Percentiles rank a stretch among this genome's conserved stretches.
phyloP scores from a whole-genome alignment of 2,113 vertebrate species.

The Misgurnus mizolepis region DNA sequence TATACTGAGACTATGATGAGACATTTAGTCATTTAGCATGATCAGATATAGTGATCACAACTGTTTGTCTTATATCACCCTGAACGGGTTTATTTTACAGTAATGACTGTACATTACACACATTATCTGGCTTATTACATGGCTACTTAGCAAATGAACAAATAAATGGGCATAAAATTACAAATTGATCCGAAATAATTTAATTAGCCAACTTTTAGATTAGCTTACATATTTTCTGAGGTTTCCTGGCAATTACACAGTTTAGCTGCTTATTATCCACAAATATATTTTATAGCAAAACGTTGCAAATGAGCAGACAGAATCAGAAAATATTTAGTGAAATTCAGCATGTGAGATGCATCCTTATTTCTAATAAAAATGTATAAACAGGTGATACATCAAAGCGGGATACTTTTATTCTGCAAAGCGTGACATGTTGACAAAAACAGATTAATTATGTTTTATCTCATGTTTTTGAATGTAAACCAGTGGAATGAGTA shows the following conservation, averaged over 20 bases:
- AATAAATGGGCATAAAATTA: background rate
- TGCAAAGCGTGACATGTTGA: background rate
- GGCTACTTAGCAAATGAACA: background rate
- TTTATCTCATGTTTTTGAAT: constrained; percentile 2
- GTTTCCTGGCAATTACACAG: constrained; percentile 5
- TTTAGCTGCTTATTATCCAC: background rate
- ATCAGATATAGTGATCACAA: too few relatives aligned
- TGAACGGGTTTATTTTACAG: too few relatives aligned
- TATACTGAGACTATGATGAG: too few relatives aligned
- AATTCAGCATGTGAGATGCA: background rate
- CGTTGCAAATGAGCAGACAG: background rate
- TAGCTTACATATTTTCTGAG: background rate
- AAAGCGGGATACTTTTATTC: background rate
- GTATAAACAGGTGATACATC: constrained; percentile 20
- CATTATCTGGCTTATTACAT: background rate
- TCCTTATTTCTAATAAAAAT: constrained; percentile 25
- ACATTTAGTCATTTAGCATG: too few relatives aligned
- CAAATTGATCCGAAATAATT: background rate
- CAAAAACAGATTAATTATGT: constrained; percentile 14
- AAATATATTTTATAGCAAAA: background rate
- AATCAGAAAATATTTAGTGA: background rate
- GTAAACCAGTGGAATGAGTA: background rate
- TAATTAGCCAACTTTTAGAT: background rate
- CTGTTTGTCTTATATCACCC: too few relatives aligned
- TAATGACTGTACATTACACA: background rate